These are phyloP conservation scores for Pseudococcus viburni DNA, from an alignment of 2,888 invertebrate species.

Conservation along the genomic window DNA sequence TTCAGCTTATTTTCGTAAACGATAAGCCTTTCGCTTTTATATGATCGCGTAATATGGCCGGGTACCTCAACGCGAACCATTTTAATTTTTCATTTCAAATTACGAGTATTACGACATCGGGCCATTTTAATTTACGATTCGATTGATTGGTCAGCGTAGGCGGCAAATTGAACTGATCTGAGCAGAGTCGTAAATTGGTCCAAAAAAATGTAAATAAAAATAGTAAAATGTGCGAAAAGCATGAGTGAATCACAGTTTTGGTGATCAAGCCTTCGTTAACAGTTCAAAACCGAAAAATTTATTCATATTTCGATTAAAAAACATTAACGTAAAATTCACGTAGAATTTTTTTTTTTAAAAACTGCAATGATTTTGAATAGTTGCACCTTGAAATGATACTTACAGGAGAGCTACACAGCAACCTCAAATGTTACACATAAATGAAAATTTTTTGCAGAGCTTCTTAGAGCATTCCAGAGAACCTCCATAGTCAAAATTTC, in stretches of 20 bases:
- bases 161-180: not conserved
- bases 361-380: no score
- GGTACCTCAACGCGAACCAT: not conserved
- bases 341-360: no score
- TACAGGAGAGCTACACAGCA: no score
- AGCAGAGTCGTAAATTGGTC: not conserved
- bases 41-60: not conserved
- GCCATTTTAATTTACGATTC: not conserved
- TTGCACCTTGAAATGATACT: no score
- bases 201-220: not conserved
- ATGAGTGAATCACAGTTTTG: no score
- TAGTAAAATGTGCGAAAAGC: no score
- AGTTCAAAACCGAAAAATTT: not conserved
- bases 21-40: constrained; percentile 35
- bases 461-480: no score
- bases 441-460: no score
- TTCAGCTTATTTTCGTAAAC: constrained; percentile 32
- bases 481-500: no score
- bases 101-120: not conserved
- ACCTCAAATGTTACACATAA: no score
- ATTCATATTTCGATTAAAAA: not conserved
- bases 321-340: not conserved
- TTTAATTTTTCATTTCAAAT: not conserved
- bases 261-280: not conserved
- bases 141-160: not conserved